Evolutionary conservation across 2,113 vertebrate genomes (phyloP), one percentile per base, ranked within the genome.

Genomic region (Junco hyemalis): DNA sequence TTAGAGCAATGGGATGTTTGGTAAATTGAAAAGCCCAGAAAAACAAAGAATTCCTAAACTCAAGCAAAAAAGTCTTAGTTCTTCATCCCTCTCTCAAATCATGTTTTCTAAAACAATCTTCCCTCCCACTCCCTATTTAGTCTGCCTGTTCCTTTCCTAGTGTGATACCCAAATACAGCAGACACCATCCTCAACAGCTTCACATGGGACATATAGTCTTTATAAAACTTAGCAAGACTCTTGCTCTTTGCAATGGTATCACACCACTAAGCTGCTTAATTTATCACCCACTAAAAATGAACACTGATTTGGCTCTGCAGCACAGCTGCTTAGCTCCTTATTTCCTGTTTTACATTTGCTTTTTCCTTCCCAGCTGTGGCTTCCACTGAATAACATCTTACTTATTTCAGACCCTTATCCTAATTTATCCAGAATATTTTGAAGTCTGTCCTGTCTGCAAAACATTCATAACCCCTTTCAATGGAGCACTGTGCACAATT

Each of bases 301-400:
- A 70, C 42, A 69, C 45, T 65, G 88, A 88, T 92, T 93, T 35
- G 51, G 42, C 44, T 94, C 79, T 78, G 80, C 35, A 92, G 80
- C 64, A 64, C 94, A 93, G 86, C 69, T 95, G 92, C 80, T 84
- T 84, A 81, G 54, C 50, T 93, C 81, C 70, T 87, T 82, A 93
- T 81, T 93, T 83, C 42, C 86, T 90, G 42, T 54, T 94, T 90
- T 70, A 86, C 71, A 88, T 78, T 63, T 83, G n/a, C 78, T 90
- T 92, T 86, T 96, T 83, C 72, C 29, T 92, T 81, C 68, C 86
- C 76, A 94, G 88, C 72, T 96, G 94, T 64, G 80, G 76, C 35
- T 92, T 77, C 38, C 31, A 81, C 80, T 66, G 63, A 94, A 93
- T 50, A 77, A 13, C 16, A 44, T 70, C 76, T 83, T 73, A 70